A percentile compares a stretch with the other conserved stretches of the same genome.
These are phyloP conservation scores for Alethe diademata DNA, from an alignment of 2,113 vertebrate species.

Conservation along the genomic window DNA sequence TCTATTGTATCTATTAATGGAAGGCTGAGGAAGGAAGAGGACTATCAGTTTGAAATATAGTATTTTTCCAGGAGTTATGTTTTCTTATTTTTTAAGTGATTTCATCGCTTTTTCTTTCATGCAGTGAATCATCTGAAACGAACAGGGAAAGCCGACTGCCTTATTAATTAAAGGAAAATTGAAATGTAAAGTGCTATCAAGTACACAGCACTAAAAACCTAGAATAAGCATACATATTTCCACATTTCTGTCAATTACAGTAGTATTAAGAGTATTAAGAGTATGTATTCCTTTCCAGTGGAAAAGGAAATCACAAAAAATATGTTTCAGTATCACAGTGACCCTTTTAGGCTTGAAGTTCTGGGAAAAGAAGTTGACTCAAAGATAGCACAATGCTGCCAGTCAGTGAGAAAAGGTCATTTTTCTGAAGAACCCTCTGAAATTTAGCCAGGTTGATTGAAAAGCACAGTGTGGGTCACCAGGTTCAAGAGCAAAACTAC, in stretches of 20 bases:
- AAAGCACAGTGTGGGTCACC: not conserved
- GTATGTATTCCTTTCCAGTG: not conserved
- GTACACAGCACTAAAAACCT: not conserved
- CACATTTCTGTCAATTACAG: not conserved
- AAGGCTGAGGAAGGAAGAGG: not conserved
- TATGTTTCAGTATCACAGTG: not conserved
- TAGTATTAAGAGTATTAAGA: not conserved
- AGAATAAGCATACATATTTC: not conserved
- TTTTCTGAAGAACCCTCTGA: not conserved
- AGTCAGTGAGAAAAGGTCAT: not conserved
- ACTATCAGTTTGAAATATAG: constrained; percentile 21
- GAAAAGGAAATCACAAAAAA: not conserved
- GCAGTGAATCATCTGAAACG: constrained; percentile 2
- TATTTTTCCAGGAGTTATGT: not conserved
- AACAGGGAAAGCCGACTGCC: constrained; percentile 1
- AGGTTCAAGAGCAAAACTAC: not conserved
- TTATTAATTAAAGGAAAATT: constrained; percentile 39
- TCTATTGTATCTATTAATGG: constrained; percentile 18
- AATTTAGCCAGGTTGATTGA: not conserved
- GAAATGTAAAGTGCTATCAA: constrained; percentile 15
- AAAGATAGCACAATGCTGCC: not conserved
- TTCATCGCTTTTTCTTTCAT: not conserved
- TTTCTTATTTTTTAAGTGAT: constrained; percentile 11
- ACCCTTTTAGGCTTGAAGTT: not conserved
- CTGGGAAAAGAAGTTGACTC: not conserved